Evolutionary conservation across 2,888 invertebrate species (phyloP).

Genomic region (Lottia gigantea): DNA sequence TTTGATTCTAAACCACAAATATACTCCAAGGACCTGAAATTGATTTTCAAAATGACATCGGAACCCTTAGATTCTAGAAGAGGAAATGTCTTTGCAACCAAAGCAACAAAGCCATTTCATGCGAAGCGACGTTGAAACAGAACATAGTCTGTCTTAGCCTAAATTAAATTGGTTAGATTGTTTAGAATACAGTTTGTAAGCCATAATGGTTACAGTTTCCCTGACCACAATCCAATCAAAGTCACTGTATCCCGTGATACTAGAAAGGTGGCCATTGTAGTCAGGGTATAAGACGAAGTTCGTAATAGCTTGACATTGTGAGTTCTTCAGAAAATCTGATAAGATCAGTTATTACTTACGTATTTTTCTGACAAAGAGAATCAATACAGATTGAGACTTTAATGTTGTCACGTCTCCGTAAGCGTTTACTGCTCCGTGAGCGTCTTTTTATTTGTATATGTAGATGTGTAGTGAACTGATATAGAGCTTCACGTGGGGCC

Average conservation of each 20-base stretch:
- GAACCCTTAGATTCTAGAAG: neutral
- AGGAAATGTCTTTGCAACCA: too few species aligned
- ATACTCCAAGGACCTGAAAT: slow-evolving; percentile 49
- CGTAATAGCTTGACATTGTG: too few species aligned
- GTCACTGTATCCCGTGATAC: too few species aligned
- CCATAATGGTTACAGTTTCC: too few species aligned
- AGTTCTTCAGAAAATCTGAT: neutral
- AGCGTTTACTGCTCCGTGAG: slow-evolving; percentile 30
- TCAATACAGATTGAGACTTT: slow-evolving; percentile 58
- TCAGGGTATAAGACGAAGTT: too few species aligned
- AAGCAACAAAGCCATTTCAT: too few species aligned
- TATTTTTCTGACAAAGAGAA: slow-evolving; percentile 56
- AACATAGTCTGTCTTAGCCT: too few species aligned
- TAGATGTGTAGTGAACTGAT: slow-evolving; percentile 59
- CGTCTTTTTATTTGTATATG: slow-evolving; percentile 49
- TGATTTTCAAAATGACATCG: neutral
- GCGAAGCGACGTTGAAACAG: too few species aligned
- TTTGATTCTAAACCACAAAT: slow-evolving; percentile 48
- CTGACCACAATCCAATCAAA: too few species aligned
- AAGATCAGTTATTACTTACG: slow-evolving; percentile 45
- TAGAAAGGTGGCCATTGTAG: too few species aligned
- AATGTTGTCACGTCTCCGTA: slow-evolving; percentile 45
- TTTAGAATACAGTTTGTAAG: too few species aligned
- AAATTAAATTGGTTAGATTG: too few species aligned
- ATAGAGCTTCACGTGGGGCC: slow-evolving; percentile 57